Percentiles rank a stretch among this genome's conserved stretches.
These are phyloP conservation scores for Cheilosia scutellata DNA, from an alignment of 2,888 invertebrate species.

Conservation along the genomic window DNA sequence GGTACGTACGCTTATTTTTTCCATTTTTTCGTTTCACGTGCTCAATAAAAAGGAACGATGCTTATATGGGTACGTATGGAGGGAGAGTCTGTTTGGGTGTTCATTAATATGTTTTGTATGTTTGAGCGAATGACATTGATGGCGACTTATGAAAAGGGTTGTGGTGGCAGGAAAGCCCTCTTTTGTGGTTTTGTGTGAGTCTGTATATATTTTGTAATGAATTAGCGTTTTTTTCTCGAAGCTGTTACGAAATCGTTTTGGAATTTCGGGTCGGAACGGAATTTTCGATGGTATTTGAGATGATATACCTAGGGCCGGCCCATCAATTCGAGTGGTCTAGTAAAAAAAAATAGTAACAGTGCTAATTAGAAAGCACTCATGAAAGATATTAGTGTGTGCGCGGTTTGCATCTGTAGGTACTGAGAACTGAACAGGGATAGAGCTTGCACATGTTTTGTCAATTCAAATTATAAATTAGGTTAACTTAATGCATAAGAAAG, in stretches of 20 bases:
- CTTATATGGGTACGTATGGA: background rate
- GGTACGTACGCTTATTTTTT: conserved; percentile 3
- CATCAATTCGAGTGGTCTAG: too few species aligned
- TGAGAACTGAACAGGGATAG: too few species aligned
- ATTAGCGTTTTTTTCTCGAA: background rate
- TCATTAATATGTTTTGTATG: background rate
- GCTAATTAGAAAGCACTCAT: too few species aligned
- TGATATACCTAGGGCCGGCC: background rate
- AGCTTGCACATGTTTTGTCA: too few species aligned
- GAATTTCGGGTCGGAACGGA: background rate
- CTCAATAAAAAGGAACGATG: background rate
- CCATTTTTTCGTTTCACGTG: conserved; percentile 7
- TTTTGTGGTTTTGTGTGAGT: background rate
- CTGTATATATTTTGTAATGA: conserved; percentile 18
- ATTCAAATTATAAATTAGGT: too few species aligned
- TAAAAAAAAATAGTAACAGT: too few species aligned
- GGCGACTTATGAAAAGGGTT: conserved; percentile 26
- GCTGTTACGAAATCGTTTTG: conserved; percentile 7
- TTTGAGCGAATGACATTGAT: conserved; percentile 18
- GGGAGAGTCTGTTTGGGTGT: background rate
- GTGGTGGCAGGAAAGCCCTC: conserved; percentile 3
- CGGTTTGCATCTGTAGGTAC: too few species aligned
- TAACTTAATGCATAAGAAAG: too few species aligned
- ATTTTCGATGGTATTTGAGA: background rate
- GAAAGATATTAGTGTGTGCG: too few species aligned